A percentile compares a stretch with the other conserved stretches of the same genome.
These are phyloP conservation scores for Pipra filicauda DNA, from an alignment of 2,113 vertebrate species.

Conservation along the genomic window DNA sequence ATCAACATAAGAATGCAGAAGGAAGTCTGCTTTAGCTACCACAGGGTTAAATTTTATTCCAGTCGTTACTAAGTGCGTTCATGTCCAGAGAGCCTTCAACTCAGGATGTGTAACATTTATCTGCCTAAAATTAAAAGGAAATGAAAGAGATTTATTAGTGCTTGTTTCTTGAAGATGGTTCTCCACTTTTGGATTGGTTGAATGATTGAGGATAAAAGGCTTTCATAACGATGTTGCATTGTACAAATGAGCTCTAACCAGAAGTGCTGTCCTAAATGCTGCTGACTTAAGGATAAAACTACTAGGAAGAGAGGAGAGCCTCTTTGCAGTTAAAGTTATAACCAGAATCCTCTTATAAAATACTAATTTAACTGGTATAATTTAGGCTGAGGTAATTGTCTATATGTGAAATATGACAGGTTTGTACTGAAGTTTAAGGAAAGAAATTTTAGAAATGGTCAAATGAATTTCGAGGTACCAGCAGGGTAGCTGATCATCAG, in stretches of 20 bases:
- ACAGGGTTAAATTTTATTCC: constrained; percentile 36
- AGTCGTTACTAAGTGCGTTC: constrained; percentile 17
- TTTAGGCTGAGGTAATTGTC: neutral
- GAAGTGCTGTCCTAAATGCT: constrained; percentile 48
- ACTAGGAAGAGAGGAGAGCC: neutral
- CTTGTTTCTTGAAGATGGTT: constrained; percentile 57
- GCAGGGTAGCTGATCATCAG: neutral
- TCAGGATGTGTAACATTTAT: constrained; percentile 48
- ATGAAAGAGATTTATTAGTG: constrained; percentile 60
- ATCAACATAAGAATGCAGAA: neutral
- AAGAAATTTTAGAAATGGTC: neutral
- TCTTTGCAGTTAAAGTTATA: neutral
- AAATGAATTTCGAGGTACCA: neutral
- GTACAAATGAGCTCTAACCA: constrained; percentile 51
- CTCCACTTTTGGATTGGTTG: constrained; percentile 17
- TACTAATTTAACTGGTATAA: neutral
- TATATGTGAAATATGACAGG: neutral
- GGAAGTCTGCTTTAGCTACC: neutral
- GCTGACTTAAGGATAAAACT: constrained; percentile 52
- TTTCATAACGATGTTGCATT: constrained; percentile 26
- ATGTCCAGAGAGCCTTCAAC: constrained; percentile 19
- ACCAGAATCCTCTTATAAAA: neutral
- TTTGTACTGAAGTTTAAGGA: neutral
- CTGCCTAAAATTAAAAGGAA: constrained; percentile 67
- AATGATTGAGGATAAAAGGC: constrained; percentile 57